A percentile compares a stretch with the other conserved stretches of the same genome.
Conservation (phyloP, 2,888 invertebrate genomes). For the Eupithecia tripunctaria region DNA sequence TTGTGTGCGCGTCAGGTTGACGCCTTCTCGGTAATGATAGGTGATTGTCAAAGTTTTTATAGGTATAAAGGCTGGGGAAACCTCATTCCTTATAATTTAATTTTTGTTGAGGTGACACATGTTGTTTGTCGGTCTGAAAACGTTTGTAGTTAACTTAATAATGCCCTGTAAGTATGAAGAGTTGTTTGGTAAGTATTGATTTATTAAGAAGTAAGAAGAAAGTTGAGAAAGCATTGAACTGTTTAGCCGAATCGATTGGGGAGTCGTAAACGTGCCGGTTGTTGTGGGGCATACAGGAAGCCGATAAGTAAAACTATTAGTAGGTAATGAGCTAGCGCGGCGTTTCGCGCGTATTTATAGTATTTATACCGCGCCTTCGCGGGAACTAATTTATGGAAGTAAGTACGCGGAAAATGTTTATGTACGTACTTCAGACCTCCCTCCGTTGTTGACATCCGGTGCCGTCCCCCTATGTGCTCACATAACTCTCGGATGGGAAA, state of each 20-base stretch:
- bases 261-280: conserved; percentile 47
- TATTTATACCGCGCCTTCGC: conserved; percentile 82
- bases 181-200: conserved; percentile 17
- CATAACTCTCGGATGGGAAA: conserved; percentile 50
- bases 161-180: conserved; percentile 43
- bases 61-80: conserved; percentile 72
- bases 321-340: conserved; percentile 76
- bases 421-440: conserved; percentile 69
- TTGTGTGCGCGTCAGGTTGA: conserved; percentile 71
- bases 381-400: conserved; percentile 83
- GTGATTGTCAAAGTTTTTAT: conserved; percentile 76
- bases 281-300: conserved; percentile 69
- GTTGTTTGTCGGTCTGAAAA: conserved; percentile 63
- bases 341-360: conserved; percentile 81
- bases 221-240: conserved; percentile 27
- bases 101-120: conserved; percentile 66
- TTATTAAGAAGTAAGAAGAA: conserved; percentile 10
- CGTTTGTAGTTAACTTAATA: conserved; percentile 61
- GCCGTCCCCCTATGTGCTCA: conserved; percentile 58
- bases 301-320: conserved; percentile 80
- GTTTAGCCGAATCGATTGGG: conserved; percentile 30
- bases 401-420: conserved; percentile 84
- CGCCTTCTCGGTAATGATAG: conserved; percentile 79
- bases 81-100: conserved; percentile 74
- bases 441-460: conserved; percentile 78